Evolutionary conservation across 2,888 invertebrate genomes (phyloP).

Genomic region (Amphipyra berbera): DNA sequence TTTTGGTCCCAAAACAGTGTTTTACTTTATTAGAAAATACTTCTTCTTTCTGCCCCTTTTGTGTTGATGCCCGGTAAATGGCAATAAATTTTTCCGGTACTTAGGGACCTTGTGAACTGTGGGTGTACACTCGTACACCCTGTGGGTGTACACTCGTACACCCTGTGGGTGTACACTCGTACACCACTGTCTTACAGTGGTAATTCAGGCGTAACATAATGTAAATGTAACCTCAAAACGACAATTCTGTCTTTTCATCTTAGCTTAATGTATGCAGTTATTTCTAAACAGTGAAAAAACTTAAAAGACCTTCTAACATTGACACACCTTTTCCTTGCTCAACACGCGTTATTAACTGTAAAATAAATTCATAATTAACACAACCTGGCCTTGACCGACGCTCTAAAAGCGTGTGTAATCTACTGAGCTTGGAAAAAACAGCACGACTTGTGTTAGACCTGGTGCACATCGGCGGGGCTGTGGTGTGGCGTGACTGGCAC

Average conservation of each 20-base stretch:
- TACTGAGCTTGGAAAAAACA: slow-evolving; percentile 36
- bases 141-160: too few relatives aligned
- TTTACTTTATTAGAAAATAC: too few relatives aligned
- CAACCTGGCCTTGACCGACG: slow-evolving; percentile 52
- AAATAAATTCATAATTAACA: slow-evolving; percentile 52
- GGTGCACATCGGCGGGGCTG: slow-evolving; percentile 17
- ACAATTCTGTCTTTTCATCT: slow-evolving; percentile 1
- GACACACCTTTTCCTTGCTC: slow-evolving; percentile 45
- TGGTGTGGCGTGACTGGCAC: slow-evolving; percentile 35
- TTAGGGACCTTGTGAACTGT: too few relatives aligned
- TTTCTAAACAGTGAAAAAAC: slow-evolving; percentile 33
- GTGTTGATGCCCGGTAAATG: too few relatives aligned
- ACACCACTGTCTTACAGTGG: too few relatives aligned
- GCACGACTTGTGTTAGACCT: slow-evolving; percentile 29
- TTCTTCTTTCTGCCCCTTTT: too few relatives aligned
- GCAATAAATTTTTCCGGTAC: too few relatives aligned
- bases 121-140: too few relatives aligned
- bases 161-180: too few relatives aligned
- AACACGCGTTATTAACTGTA: slow-evolving; percentile 52
- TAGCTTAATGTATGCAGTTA: neutral
- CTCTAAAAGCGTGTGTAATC: slow-evolving; percentile 37
- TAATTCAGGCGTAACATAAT: too few relatives aligned
- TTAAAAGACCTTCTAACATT: slow-evolving; percentile 38
- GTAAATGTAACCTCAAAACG: too few relatives aligned
- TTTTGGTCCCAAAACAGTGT: too few relatives aligned